Percentiles rank a stretch among this genome's conserved stretches.
Evolutionary conservation across 1,140 invertebrate species (phyloP).

Genomic region (Lerema accius): DNA sequence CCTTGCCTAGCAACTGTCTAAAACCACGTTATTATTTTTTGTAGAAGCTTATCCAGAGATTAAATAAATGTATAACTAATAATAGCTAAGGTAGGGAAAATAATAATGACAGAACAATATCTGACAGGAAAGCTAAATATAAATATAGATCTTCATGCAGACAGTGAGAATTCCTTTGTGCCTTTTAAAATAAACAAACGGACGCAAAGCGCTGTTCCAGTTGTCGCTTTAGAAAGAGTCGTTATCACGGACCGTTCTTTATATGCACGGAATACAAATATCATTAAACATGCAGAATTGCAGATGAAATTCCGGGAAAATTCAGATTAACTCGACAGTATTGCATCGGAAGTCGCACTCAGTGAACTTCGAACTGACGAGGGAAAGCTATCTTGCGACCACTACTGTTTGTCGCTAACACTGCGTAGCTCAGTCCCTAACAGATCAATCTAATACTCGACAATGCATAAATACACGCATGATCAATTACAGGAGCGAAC

Average conservation of each 20-base stretch:
- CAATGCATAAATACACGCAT: too few species aligned
- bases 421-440: not conserved
- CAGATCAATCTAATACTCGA: too few species aligned
- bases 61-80: too few species aligned
- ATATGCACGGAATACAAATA: slow-evolving; percentile 14
- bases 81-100: too few species aligned
- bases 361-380: slow-evolving; percentile 8
- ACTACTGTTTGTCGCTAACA: not conserved
- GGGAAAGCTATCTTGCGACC: slow-evolving; percentile 12
- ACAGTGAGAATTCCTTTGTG: slow-evolving; percentile 1
- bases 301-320: slow-evolving; percentile 19
- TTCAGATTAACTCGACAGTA: slow-evolving; percentile 17
- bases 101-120: too few species aligned
- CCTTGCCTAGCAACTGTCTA: too few species aligned
- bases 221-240: slow-evolving; percentile 15
- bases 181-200: slow-evolving; percentile 2
- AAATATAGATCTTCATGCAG: not conserved
- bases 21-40: too few species aligned
- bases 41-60: too few species aligned
- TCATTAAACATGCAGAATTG: slow-evolving; percentile 22
- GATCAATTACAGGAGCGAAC: too few species aligned
- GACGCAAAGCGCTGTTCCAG: slow-evolving; percentile 4
- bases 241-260: slow-evolving; percentile 13
- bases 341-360: slow-evolving; percentile 15
- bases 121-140: too few species aligned